These are phyloP conservation scores for Dinothrombium tinctorium DNA, from an alignment of 1,140 invertebrate genomes.

Conservation along the genomic window DNA sequence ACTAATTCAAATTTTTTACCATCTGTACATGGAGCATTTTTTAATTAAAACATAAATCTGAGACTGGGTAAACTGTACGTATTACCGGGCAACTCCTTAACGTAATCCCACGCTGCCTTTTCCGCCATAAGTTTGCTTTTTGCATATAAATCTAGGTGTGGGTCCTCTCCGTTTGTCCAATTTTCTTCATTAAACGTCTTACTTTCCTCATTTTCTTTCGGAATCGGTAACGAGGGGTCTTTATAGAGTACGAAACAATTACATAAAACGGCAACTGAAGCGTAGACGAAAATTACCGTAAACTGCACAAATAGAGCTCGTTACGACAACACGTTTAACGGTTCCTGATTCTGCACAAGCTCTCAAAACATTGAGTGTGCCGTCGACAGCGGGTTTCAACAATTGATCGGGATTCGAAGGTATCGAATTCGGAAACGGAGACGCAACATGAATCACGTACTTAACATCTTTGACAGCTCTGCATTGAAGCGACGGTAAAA, in stretches of 20 bases:
- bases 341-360: constrained; percentile 24
- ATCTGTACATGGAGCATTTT: constrained; percentile 15
- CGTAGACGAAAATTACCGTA: constrained; percentile 19
- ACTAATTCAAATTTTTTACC: constrained; percentile 28
- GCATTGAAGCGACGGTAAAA: constrained; percentile 19
- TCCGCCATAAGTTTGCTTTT: constrained; percentile 31
- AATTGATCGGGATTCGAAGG: constrained; percentile 22
- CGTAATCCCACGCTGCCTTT: constrained; percentile 32
- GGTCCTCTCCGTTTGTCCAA: constrained; percentile 25
- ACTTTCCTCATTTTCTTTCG: constrained; percentile 16
- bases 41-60: not conserved
- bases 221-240: constrained; percentile 9
- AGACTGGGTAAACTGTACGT: not conserved
- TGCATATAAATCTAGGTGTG: constrained; percentile 22
- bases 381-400: constrained; percentile 29
- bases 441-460: constrained; percentile 32
- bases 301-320: constrained; percentile 29
- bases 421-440: constrained; percentile 26
- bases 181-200: constrained; percentile 27
- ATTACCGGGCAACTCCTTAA: constrained; percentile 24
- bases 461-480: constrained; percentile 27
- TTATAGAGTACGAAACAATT: not conserved
- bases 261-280: not conserved
- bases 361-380: constrained; percentile 28
- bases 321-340: constrained; percentile 31